Conservation (phyloP, 2,797 vertebrate genomes). For the Thripadectes ignobilis region DNA sequence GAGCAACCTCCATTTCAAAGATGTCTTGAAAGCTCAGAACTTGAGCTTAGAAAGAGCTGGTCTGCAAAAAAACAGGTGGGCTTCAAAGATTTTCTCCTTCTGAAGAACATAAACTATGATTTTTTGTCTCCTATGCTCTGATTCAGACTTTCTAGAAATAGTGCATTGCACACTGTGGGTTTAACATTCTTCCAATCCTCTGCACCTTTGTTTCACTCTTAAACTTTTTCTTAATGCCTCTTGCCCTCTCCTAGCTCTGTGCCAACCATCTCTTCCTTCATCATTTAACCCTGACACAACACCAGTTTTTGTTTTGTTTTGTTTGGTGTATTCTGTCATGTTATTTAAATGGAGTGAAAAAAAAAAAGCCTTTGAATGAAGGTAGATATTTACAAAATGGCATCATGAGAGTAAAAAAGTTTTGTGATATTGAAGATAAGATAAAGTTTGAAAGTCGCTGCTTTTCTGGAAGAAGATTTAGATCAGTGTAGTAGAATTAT, state of each 20-base stretch:
- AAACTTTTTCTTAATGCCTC: neutral
- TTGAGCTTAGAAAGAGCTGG: neutral
- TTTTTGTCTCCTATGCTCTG: neutral
- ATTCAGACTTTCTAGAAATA: neutral
- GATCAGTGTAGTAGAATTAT: neutral
- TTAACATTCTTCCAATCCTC: neutral
- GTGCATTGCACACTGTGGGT: neutral
- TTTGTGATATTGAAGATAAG: neutral
- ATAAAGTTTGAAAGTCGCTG: neutral
- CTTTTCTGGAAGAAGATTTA: neutral
- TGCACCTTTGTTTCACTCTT: neutral
- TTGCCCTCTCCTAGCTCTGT: neutral
- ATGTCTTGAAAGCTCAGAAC: neutral
- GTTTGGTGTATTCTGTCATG: neutral
- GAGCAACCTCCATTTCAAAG: neutral
- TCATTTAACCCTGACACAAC: neutral
- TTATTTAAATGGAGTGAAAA: neutral
- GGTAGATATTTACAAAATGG: neutral
- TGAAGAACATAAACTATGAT: neutral
- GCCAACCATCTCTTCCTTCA: neutral
- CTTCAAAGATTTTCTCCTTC: neutral
- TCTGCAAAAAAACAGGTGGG: neutral
- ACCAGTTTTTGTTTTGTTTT: neutral
- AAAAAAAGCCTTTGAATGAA: neutral
- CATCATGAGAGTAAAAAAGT: neutral